Conservation (phyloP, 1,140 invertebrate species). For the Anthonomus grandis region DNA sequence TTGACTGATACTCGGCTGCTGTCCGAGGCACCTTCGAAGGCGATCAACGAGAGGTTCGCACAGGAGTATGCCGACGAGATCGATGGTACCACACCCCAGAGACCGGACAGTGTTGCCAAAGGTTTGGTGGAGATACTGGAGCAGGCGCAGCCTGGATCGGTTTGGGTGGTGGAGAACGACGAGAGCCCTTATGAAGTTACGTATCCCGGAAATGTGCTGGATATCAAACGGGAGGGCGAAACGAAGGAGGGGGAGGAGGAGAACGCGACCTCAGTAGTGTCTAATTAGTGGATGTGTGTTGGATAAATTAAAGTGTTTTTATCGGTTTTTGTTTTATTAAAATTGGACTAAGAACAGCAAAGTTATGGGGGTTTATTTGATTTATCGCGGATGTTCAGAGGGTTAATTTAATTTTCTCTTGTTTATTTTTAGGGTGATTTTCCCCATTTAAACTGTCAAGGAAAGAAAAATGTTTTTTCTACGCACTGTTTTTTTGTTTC, state of each 20-base stretch:
- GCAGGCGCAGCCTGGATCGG: slow-evolving; percentile 36
- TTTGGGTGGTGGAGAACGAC: slow-evolving; percentile 42
- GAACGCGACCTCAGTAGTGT: too few species aligned
- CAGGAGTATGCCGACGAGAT: slow-evolving; percentile 38
- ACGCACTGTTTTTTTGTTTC: too few species aligned
- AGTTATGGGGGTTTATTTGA: background rate
- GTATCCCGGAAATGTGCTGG: slow-evolving; percentile 26
- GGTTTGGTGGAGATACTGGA: slow-evolving; percentile 32
- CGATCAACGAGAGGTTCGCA: slow-evolving; percentile 36
- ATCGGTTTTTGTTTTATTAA: too few species aligned
- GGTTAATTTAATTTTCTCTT: too few species aligned
- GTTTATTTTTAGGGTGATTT: too few species aligned
- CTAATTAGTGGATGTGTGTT: too few species aligned
- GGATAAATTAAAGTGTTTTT: too few species aligned
- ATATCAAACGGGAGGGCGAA: slow-evolving; percentile 10
- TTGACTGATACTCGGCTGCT: slow-evolving; percentile 36
- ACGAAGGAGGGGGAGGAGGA: background rate
- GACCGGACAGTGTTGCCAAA: slow-evolving; percentile 32
- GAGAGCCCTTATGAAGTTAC: slow-evolving; percentile 37
- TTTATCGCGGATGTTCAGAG: too few species aligned
- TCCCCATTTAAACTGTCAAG: too few species aligned
- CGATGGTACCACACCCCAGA: slow-evolving; percentile 26
- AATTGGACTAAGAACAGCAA: background rate
- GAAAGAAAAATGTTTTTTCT: too few species aligned
- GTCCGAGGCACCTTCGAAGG: slow-evolving; percentile 26